Base-by-base conservation (phyloP, 2,797 vertebrate species). In the Parauchenoglanis punctatus region DNA sequence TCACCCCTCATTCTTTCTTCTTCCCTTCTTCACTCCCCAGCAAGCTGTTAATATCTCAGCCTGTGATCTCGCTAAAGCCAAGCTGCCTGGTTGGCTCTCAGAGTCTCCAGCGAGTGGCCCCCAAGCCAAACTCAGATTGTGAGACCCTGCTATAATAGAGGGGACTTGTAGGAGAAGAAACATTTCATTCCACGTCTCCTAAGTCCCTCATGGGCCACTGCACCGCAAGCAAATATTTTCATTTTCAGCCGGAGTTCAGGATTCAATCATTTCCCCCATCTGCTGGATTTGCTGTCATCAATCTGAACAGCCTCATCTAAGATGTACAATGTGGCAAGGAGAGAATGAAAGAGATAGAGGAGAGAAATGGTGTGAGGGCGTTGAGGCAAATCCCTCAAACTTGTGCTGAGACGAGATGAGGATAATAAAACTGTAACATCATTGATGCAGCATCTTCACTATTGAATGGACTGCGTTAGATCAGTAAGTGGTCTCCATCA, bases 201-300 rank as follows among this genome's bases (percentile, higher is more conserved):
- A 89, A 68, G 88, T 91, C 89, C 91, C 91, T 88, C 88, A 92
- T 20, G 46, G 87, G 85, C 88, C 85, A 88, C 87, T 92, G 91
- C 91, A 89, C 89, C 83, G 73, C 84, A 87, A 93, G 90, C 90
- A 94, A 91, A 94, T 93, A 94, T 91, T 90, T 91, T 89, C 86
- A 89, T 89, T 91, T 91, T 89, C 89, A 87, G 87, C 85, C 72
- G 63, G 72, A 92, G 91, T 67, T 93, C 91, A 88, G 90, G 90
- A 88, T 89, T 85, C 90, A 94, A 92, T 93, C 89, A 91, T 91
- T 91, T 91, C 90, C 87, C 72, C 91, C 90, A 91, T 93, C 92
- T 92, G 87, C 89, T 86, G 87, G 89, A 91, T 92, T 90, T 92
- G 90, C 81, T 91, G 91, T 90, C 87, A 93, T 92, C 92, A 94